Evolutionary conservation across 2,113 vertebrate genomes (phyloP), one percentile per base, ranked within the genome.

Genomic region (Symphodus melops): DNA sequence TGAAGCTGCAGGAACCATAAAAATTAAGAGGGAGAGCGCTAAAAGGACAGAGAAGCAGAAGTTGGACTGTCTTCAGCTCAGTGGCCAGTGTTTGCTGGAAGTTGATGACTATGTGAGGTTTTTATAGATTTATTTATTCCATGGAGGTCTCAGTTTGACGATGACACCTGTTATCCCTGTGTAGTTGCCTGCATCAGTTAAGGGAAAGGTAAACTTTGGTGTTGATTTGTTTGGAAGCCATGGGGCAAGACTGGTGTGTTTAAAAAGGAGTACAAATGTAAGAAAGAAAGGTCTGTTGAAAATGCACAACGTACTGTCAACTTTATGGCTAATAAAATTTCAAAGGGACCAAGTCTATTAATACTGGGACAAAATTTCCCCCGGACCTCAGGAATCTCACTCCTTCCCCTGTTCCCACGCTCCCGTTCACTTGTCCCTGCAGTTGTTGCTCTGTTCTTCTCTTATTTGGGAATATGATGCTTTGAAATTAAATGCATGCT

Each of bases 271-370:
- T 82, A 81, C 87, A 91, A 89, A 77, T 41, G 53, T 59, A 84
- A 75, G 74, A 86, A 62, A 68, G 81, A 92, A 86, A 90, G 69
- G 68, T 87, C 76, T 75, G 57, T 90, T 86, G 90, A 92, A 93
- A 93, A 89, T 91, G 90, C 93, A 91, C 94, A 92, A 93, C 91
- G 81, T 89, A 92, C 93, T 84, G 92, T 93, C 94, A 94, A 96
- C 96, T 97, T 97, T 96, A 96, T 95, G 95, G 96, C 93, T 95
- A 95, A 96, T 97, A 97, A 96, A 95, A 96, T 96, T 96, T 96
- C 95, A 96, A 97, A 96, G 95, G 94, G 83, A 90, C 93, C 88
- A 92, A 95, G 94, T 96, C 95, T 94, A 95, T 96, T 95, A 96
- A 96, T 94, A 95, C 91, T 55, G 79, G 87, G 90, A 90, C 92